phyloP scores from a whole-genome alignment of 2,113 vertebrate species.

The Solenodon paradoxus region DNA sequence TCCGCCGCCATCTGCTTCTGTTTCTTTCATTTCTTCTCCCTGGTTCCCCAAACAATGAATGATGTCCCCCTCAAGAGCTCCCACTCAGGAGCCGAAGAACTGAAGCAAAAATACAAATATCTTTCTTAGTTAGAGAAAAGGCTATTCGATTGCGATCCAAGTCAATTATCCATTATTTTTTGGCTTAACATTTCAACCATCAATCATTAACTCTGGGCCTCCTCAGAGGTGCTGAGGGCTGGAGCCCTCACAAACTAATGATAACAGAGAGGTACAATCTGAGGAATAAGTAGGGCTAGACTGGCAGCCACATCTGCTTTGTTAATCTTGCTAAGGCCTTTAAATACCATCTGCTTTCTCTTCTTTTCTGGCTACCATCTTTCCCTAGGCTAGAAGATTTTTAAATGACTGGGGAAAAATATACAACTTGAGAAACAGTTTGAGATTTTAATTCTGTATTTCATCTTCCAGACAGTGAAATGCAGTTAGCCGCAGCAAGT shows the following conservation, averaged over 20 bases:
- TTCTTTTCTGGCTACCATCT: conserved; percentile 9
- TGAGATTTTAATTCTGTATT: conserved; percentile 77
- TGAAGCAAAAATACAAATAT: background rate
- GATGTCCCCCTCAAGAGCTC: background rate
- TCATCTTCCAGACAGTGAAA: conserved; percentile 77
- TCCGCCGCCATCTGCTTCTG: background rate
- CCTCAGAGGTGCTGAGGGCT: background rate
- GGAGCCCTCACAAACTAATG: background rate
- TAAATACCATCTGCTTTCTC: background rate
- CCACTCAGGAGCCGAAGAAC: background rate
- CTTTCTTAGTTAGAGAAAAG: background rate
- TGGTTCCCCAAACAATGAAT: conserved; percentile 4
- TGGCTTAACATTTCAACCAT: background rate
- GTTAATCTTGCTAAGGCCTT: conserved; percentile 3
- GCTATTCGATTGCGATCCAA: background rate
- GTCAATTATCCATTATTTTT: background rate
- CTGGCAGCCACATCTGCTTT: background rate
- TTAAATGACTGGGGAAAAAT: background rate
- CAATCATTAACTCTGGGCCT: background rate
- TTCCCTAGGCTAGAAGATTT: conserved; percentile 36
- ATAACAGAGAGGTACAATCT: background rate
- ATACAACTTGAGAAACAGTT: conserved; percentile 49
- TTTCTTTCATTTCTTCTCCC: background rate
- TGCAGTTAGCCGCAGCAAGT: conserved; percentile 82
- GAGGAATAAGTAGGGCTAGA: background rate